Base-by-base conservation (phyloP, 2,888 invertebrate genomes). In the Macrophya alboannulata region DNA sequence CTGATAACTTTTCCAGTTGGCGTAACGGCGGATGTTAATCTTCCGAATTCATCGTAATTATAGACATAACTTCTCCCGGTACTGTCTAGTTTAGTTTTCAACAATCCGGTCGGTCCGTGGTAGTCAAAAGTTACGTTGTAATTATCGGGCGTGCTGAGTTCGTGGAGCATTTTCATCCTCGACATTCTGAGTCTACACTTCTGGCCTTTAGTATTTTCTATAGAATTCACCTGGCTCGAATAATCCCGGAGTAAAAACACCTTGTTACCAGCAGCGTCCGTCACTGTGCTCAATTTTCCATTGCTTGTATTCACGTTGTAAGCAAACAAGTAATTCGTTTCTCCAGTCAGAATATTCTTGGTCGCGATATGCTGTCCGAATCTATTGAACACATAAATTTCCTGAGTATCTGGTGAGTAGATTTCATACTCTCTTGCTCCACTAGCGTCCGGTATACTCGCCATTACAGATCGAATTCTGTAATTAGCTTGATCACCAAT, bases 231-330 rank as follows among this genome's bases (percentile, higher is more conserved):
- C 90, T 97, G 97, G 86, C 97, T 97, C 8, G 97, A 97, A 92
- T 97, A 97, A 91, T 98, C 98, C 48, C 98, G 95, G 12, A 98
- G 93, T 17, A 98, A 93, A 94, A 98, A 98, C 0, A 98, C 97
- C 94, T 98, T 97, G 91, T 98, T 98, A 79, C 98, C 98, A 5
- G 98, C 98, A 0, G 98, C 97, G 92, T 99, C 99, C 0, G 98
- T 98, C 0, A 99, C 98, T 0, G 98, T 97, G 90, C 98, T 98
- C 31, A 99, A 95, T 92, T 98, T 98, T 0, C 99, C 99, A 91
- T 98, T 99, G 91, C 98, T 98, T 0, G 99, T 99, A 92, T 99
- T 99, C 0, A 99, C 98, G 89, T 98, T 99, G 94, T 99, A 99
- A 0, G 98, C 97, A 92, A 99, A 99, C 2, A 97, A 96, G 92